phyloP scores from a whole-genome alignment of 2,797 vertebrate species.

The Phalanger gymnotis region DNA sequence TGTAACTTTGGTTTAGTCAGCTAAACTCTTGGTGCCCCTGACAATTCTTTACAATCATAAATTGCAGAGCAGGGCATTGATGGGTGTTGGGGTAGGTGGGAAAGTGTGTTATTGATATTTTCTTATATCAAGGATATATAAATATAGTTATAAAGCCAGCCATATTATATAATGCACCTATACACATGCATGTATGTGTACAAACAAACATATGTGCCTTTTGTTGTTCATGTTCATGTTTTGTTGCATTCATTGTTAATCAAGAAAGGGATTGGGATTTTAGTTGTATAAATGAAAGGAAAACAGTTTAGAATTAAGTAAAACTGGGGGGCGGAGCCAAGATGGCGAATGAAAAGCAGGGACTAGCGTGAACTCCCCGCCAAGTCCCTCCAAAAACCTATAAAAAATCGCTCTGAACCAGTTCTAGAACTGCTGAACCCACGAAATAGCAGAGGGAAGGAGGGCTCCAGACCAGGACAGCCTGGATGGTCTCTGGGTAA shows the following conservation, averaged over 20 bases:
- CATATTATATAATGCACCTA: not conserved
- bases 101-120: not conserved
- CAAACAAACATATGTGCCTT: fast-evolving
- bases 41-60: not conserved
- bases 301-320: not conserved
- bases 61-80: not conserved
- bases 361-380: no score
- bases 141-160: not conserved
- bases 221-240: fast-evolving
- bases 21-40: not conserved
- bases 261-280: not conserved
- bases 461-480: no score
- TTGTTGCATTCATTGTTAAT: not conserved
- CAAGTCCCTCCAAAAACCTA: no score
- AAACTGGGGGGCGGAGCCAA: no score
- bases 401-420: no score
- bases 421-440: no score
- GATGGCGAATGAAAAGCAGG: no score
- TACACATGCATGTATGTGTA: no score
- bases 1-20: not conserved
- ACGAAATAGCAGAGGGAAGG: no score
- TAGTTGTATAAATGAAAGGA: not conserved
- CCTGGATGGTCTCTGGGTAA: no score
- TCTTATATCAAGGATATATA: not conserved
- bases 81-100: no score